Evolutionary conservation across 2,113 vertebrate species (phyloP).

Genomic region (Thamnophis sirtalis): DNA sequence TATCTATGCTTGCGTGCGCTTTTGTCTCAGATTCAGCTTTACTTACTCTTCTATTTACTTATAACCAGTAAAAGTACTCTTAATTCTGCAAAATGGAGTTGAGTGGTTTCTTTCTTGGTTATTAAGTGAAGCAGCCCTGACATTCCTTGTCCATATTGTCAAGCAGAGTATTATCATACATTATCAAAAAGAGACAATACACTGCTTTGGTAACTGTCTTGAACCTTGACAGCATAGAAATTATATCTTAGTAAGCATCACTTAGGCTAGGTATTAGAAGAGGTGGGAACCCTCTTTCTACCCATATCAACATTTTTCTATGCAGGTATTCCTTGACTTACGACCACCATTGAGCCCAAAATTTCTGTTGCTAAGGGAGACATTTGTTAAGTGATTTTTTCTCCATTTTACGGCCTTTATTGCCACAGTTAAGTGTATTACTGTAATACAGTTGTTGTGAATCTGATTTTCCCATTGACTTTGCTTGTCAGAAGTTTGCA

Average conservation of each 20-base stretch:
- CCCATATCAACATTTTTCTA: neutral
- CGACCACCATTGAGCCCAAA: neutral
- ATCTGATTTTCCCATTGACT: neutral
- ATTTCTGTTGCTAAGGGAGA: neutral
- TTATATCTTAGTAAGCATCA: neutral
- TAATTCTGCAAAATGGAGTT: too few species aligned
- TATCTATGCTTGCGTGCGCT: too few species aligned
- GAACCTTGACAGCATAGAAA: neutral
- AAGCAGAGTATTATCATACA: neutral
- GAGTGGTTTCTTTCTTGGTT: too few species aligned
- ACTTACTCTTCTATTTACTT: too few species aligned
- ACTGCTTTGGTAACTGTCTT: neutral
- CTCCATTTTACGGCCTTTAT: neutral
- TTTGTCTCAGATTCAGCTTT: too few species aligned
- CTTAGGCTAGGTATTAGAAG: neutral
- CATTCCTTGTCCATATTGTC: neutral
- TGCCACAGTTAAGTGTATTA: neutral
- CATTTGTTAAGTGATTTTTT: neutral
- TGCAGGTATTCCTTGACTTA: neutral
- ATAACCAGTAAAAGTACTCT: too few species aligned
- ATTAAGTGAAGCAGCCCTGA: too few species aligned
- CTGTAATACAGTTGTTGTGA: neutral
- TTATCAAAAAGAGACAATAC: neutral
- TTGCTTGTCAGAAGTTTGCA: neutral
- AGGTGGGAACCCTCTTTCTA: neutral